These are phyloP conservation scores for Bothrops alternatus DNA, from an alignment of 2,797 vertebrate species.

Conservation along the genomic window DNA sequence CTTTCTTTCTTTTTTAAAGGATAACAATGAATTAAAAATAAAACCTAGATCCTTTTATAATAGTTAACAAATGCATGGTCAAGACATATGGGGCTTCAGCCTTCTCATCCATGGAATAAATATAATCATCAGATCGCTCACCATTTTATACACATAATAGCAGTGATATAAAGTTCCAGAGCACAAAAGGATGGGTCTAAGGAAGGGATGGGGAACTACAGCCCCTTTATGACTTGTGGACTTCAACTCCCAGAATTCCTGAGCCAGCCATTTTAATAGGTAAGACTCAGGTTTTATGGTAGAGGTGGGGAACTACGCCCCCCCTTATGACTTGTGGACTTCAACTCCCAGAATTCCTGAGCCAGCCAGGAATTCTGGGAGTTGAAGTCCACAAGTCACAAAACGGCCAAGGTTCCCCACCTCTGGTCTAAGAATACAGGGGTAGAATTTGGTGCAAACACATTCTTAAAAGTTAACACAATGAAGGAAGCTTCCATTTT, in stretches of 20 bases:
- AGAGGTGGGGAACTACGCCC: not conserved
- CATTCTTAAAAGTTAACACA: constrained; percentile 70
- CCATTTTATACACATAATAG: constrained; percentile 55
- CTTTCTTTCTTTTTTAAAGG: constrained; percentile 23
- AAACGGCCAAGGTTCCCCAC: not conserved
- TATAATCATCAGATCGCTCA: constrained; percentile 46
- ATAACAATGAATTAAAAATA: constrained; percentile 35
- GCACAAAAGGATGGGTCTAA: constrained; percentile 61
- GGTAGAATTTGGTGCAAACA: constrained; percentile 56
- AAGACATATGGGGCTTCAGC: constrained; percentile 58
- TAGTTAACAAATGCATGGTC: constrained; percentile 71
- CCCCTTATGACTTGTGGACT: no score
- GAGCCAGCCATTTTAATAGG: not conserved
- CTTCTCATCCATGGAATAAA: constrained; percentile 56
- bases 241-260: not conserved
- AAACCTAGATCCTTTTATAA: constrained; percentile 58
- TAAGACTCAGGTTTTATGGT: no score
- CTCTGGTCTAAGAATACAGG: constrained; percentile 46
- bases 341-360: no score
- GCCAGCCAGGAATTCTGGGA: no score
- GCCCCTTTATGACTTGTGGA: not conserved
- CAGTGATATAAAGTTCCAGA: constrained; percentile 57
- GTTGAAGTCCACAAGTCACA: no score
- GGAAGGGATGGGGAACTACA: not conserved
- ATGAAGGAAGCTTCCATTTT: constrained; percentile 75